Percentiles rank a stretch among this genome's conserved stretches.
These are phyloP conservation scores for Acanthaster planci DNA, from an alignment of 35 echinoderm and acorn worm genomes.

Conservation along the genomic window DNA sequence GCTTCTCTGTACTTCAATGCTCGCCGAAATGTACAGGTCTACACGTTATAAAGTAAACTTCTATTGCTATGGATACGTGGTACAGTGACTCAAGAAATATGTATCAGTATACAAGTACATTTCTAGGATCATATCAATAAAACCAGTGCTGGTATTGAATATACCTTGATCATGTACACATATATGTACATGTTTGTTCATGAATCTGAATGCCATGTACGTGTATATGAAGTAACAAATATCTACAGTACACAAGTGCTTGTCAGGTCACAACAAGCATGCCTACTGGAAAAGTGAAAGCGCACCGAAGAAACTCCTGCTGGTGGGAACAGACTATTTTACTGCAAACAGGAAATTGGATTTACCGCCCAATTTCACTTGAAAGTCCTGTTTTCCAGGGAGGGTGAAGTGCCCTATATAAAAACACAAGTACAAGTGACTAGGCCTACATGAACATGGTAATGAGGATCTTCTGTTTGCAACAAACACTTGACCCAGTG, in stretches of 20 bases:
- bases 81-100: too few species aligned
- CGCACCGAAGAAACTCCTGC: background rate
- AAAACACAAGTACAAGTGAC: background rate
- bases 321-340: background rate
- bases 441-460: background rate
- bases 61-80: too few species aligned
- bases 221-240: background rate
- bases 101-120: too few species aligned
- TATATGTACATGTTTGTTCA: background rate
- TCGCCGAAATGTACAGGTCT: too few species aligned
- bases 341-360: slow-evolving; percentile 8
- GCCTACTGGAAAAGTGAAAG: background rate
- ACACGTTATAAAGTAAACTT: too few species aligned
- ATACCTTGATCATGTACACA: background rate
- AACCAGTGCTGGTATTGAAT: background rate
- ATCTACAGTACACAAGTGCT: background rate
- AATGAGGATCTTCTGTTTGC: background rate
- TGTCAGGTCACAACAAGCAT: too few species aligned
- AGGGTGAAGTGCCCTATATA: background rate
- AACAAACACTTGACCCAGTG: background rate
- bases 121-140: background rate
- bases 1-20: too few species aligned
- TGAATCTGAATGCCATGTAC: background rate
- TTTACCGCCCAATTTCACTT: background rate
- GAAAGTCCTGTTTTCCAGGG: background rate